phyloP scores from a whole-genome alignment of 2,113 vertebrate species.

The Daboia siamensis region DNA sequence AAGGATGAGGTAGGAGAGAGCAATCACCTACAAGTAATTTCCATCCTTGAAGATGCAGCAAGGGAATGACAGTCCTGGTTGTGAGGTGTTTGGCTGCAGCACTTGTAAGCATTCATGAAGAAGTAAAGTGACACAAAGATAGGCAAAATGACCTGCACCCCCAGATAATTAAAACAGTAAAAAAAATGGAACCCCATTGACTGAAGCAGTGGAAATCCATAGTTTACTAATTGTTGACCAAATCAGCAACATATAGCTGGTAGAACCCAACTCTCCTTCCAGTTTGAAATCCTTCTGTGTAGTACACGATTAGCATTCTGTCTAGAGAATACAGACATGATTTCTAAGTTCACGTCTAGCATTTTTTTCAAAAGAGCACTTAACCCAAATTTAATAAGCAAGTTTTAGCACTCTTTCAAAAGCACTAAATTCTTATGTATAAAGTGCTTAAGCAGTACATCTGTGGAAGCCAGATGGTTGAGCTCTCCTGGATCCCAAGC shows the following conservation, averaged over 20 bases:
- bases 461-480: neutral
- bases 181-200: neutral
- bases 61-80: neutral
- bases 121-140: neutral
- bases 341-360: neutral
- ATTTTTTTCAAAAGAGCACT: neutral
- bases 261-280: neutral
- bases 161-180: neutral
- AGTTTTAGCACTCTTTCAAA: neutral
- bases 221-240: neutral
- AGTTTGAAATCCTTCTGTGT: neutral
- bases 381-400: neutral
- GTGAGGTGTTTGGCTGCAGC: neutral
- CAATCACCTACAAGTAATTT: neutral
- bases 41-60: neutral
- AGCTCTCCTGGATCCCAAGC: neutral
- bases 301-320: neutral
- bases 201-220: neutral
- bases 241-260: neutral
- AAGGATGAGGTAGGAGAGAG: neutral
- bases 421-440: neutral
- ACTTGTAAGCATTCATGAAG: neutral
- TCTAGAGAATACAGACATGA: neutral
- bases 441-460: neutral
- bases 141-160: neutral